Conservation (phyloP, 2,888 invertebrate genomes). For the Alentia gelatinosa region DNA sequence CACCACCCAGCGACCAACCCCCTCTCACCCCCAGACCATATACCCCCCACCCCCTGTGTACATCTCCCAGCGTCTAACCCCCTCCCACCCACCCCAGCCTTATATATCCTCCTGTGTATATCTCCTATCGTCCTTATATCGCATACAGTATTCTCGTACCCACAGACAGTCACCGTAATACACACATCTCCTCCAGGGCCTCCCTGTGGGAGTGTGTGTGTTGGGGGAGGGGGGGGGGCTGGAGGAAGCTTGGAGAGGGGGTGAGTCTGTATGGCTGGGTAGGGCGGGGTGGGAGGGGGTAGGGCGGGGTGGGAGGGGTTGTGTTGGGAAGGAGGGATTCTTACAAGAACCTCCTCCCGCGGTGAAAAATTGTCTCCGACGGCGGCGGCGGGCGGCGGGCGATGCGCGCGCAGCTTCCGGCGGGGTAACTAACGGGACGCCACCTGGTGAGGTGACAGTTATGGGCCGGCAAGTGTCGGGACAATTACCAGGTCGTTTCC, state of each 20-base stretch:
- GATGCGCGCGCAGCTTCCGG: slow-evolving; percentile 16
- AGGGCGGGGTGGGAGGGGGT: background rate
- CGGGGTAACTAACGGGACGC: slow-evolving; percentile 33
- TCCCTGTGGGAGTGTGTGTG: background rate
- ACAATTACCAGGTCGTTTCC: slow-evolving; percentile 45
- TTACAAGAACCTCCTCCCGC: too few species aligned
- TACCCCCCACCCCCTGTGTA: background rate
- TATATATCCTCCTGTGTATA: too few species aligned
- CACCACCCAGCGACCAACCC: background rate
- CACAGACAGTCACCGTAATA: too few species aligned
- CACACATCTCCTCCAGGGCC: background rate
- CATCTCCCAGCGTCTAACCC: background rate
- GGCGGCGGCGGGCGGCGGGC: background rate
- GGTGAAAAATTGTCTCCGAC: slow-evolving; percentile 34
- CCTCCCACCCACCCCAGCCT: background rate
- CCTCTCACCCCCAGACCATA: background rate
- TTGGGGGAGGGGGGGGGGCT: background rate
- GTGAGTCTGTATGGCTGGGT: background rate
- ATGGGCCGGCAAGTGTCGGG: slow-evolving; percentile 36
- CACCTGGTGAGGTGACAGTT: slow-evolving; percentile 38
- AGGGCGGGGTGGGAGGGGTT: background rate
- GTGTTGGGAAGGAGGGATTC: background rate
- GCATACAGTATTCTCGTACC: too few species aligned
- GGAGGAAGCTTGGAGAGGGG: background rate
- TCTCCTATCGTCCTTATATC: too few species aligned